Base-by-base conservation (phyloP, 2,888 invertebrate species). In the Resseliella maxima region DNA sequence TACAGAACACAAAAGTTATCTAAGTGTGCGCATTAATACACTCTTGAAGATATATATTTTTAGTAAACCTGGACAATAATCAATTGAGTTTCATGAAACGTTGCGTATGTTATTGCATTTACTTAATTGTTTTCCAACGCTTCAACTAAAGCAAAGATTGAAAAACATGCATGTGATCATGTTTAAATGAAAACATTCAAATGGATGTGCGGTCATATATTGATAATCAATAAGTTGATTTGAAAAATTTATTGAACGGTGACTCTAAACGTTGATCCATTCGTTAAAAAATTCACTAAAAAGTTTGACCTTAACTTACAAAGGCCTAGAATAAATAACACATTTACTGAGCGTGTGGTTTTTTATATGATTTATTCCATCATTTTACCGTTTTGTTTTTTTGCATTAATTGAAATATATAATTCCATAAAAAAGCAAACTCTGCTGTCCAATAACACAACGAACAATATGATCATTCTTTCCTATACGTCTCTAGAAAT, bases 241-340 rank as follows among this genome's bases (percentile, higher is more conserved):
- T n/a, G n/a, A n/a, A n/a, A n/a, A n/a, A n/a, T n/a, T 31, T 35
- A 72, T 31, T 72, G 35, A 72, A 72, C 31, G 72, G 72, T 72
- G 72, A 31, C 10, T 72, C n/a, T 27, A 50, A 27, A 35, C 72
- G 24, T 59, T 59, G 46, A 18, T 12, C 15, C 50, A 50, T 59
- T 59, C 72, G 31, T 72, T 72, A 27, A 72, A 72, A 31, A 31
- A 31, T 72, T 72, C 15, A 72, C 31, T 72, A 72, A 12, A 1
- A 15, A 72, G 31, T 72, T 72, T 72, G 31, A 72, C 72, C 72
- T 72, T 31, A 72, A 72, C 72, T 72, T 31, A 72, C 35, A 72
- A 72, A 31, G 31, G 18, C 15, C 31, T 12, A 72, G 72, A 72
- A 31, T 72, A 72, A 72, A 72, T 35, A 72, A 35, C n/a, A n/a